phyloP scores from a whole-genome alignment of 2,113 vertebrate genomes.

The Oreotragus oreotragus region DNA sequence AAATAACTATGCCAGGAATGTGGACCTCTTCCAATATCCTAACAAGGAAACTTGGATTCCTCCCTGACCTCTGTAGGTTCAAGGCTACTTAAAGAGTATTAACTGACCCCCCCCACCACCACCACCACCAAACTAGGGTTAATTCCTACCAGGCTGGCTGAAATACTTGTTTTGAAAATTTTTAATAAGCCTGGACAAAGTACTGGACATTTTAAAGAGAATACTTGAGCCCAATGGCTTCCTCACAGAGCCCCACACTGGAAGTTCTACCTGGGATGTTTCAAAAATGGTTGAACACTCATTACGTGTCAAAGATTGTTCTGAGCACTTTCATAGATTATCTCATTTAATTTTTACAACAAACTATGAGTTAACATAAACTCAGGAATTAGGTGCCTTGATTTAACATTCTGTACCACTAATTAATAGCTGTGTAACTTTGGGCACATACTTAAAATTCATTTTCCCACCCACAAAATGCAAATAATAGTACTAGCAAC shows the following conservation, averaged over 20 bases:
- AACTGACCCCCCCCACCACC: neutral
- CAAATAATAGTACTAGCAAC: neutral
- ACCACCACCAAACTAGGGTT: neutral
- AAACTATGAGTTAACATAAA: neutral
- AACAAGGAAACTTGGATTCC: constrained; percentile 24
- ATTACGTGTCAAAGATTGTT: neutral
- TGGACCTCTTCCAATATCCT: constrained; percentile 45
- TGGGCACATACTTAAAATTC: neutral
- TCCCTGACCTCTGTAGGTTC: constrained; percentile 17
- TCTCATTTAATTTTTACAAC: constrained; percentile 11
- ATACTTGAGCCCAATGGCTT: neutral
- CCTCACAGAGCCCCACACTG: neutral
- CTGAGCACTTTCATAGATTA: neutral
- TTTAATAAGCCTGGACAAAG: neutral
- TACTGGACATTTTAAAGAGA: constrained; percentile 9
- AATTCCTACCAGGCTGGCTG: neutral
- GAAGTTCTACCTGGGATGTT: constrained; percentile 2
- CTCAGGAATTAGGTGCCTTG: neutral
- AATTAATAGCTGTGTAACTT: constrained; percentile 16
- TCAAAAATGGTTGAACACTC: constrained; percentile 1
- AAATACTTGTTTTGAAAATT: neutral
- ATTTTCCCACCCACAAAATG: neutral
- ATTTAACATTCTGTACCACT: neutral
- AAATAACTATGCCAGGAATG: constrained; percentile 68
- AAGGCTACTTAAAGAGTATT: constrained; percentile 9